These are phyloP conservation scores for Adelges cooleyi DNA, from an alignment of 1,140 invertebrate species.

Conservation along the genomic window DNA sequence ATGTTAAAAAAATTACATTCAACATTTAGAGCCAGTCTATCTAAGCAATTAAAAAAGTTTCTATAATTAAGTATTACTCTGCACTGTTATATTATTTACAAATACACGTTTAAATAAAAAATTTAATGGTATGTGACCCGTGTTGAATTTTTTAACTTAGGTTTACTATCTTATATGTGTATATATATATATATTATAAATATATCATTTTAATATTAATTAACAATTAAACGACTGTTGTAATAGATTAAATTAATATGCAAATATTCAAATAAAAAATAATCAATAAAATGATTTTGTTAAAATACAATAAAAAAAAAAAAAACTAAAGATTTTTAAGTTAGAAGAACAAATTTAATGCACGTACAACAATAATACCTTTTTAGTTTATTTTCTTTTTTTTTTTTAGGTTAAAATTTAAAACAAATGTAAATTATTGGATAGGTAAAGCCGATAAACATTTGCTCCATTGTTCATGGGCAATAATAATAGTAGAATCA, in stretches of 20 bases:
- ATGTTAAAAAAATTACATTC: slow-evolving; percentile 11
- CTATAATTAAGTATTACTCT: not conserved
- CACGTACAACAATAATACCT: not conserved
- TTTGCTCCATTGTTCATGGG: not conserved
- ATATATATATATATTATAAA: not conserved
- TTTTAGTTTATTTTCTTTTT: too few relatives aligned
- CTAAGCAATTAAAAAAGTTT: slow-evolving; percentile 6
- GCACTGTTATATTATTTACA: slow-evolving; percentile 1
- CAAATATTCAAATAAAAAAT: slow-evolving; percentile 8
- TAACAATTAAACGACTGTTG: not conserved
- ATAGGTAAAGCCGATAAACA: slow-evolving; percentile 11
- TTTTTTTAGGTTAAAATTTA: slow-evolving; percentile 21
- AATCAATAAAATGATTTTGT: not conserved
- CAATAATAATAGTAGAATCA: slow-evolving; percentile 18
- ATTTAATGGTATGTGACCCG: too few relatives aligned
- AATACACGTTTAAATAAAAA: slow-evolving; percentile 4
- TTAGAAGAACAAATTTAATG: slow-evolving; percentile 6
- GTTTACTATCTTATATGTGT: too few relatives aligned
- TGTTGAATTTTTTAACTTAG: too few relatives aligned
- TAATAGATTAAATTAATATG: slow-evolving; percentile 7
- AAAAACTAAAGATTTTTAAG: slow-evolving; percentile 6
- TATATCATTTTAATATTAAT: not conserved
- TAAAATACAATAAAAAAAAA: slow-evolving; percentile 9
- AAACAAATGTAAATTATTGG: slow-evolving; percentile 11
- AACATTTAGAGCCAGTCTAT: not conserved